phyloP scores from a whole-genome alignment of 2,113 vertebrate species.

The Periophthalmus modestus region DNA sequence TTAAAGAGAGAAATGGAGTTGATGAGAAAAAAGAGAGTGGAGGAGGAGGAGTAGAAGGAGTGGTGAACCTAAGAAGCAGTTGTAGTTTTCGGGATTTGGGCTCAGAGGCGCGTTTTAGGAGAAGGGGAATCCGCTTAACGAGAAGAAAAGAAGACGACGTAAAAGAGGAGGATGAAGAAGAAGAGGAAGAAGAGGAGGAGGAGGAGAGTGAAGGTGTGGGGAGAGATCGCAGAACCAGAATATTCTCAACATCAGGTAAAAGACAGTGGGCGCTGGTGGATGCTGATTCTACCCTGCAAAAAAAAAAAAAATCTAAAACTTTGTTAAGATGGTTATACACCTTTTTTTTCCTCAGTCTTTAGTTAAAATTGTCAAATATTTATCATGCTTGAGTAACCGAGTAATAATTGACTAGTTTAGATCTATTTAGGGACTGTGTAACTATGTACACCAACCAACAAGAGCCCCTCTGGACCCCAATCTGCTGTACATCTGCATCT shows the following conservation, averaged over 20 bases:
- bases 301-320: no score
- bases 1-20: constrained; percentile 13
- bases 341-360: no score
- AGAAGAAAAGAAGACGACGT: constrained; percentile 43
- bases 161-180: constrained; percentile 52
- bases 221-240: constrained; percentile 75
- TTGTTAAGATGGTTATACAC: background rate
- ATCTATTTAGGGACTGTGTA: background rate
- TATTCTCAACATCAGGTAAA: constrained; percentile 76
- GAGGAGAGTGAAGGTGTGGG: constrained; percentile 62
- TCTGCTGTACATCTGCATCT: no score
- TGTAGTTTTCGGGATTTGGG: constrained; percentile 69
- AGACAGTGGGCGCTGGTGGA: background rate
- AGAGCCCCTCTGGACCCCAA: no score
- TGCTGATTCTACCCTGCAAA: background rate
- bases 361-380: background rate
- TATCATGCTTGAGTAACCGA: background rate
- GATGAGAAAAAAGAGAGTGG: background rate
- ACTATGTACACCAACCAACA: no score
- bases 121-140: constrained; percentile 67
- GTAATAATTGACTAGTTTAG: background rate
- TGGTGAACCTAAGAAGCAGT: constrained; percentile 27
- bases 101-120: constrained; percentile 35
- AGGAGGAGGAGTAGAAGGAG: background rate
- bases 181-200: constrained; percentile 54